Percentiles rank a stretch among this genome's conserved stretches.
These are phyloP conservation scores for Neodontobutis hainanensis DNA, from an alignment of 2,113 vertebrate species.

Conservation along the genomic window DNA sequence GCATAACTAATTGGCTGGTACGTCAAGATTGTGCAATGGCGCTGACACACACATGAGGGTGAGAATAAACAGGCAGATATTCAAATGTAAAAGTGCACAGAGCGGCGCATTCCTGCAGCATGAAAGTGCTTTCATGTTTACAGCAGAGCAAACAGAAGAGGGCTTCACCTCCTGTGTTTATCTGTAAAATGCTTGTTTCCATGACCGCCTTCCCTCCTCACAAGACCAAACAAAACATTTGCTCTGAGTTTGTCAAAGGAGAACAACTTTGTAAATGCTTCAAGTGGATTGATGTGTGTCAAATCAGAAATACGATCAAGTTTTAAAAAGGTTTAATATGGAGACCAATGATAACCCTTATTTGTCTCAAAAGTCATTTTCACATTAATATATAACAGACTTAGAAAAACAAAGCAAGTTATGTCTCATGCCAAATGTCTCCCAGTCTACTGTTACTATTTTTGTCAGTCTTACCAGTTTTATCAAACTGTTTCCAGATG, in stretches of 20 bases:
- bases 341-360: not conserved
- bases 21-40: conserved; percentile 15
- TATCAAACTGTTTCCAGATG: not conserved
- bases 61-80: conserved; percentile 58
- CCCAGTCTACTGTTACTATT: not conserved
- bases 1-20: conserved; percentile 12
- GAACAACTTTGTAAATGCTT: conserved; percentile 6
- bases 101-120: conserved; percentile 51
- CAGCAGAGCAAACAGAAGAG: conserved; percentile 65
- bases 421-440: not conserved
- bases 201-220: conserved; percentile 50
- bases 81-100: conserved; percentile 49
- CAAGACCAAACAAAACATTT: conserved; percentile 54
- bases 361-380: not conserved
- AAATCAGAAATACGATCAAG: too few species aligned
- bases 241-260: conserved; percentile 34
- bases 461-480: not conserved
- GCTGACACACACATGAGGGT: conserved; percentile 21
- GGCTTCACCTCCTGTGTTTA: conserved; percentile 70
- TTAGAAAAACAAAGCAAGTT: not conserved
- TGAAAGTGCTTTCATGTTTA: conserved; percentile 72
- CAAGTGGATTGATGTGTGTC: too few species aligned
- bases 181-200: conserved; percentile 64
- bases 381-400: not conserved
- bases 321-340: too few species aligned